phyloP scores from a whole-genome alignment of 2,797 vertebrate species.

The Acrossocheilus fasciatus region DNA sequence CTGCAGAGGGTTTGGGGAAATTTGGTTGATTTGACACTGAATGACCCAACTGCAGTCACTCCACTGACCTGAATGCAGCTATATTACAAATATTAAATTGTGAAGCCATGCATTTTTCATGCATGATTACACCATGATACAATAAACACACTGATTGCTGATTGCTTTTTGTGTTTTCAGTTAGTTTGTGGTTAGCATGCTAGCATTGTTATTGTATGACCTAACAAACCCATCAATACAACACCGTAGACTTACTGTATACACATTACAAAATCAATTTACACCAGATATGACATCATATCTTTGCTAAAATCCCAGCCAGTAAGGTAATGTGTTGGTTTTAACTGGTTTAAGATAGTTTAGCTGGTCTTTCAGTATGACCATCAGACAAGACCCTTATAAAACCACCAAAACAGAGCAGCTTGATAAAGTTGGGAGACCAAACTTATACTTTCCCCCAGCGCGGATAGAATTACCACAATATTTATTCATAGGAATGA shows the following conservation, averaged over 20 bases:
- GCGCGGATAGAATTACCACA: neutral
- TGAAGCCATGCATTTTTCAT: neutral
- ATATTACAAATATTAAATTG: neutral
- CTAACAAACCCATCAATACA: neutral
- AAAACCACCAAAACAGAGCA: neutral
- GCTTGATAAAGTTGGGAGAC: neutral
- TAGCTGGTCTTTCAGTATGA: neutral
- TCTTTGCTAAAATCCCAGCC: neutral
- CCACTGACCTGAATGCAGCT: neutral
- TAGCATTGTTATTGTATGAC: neutral
- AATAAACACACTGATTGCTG: constrained; percentile 8
- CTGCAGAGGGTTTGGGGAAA: neutral
- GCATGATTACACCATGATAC: neutral
- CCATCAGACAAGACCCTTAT: neutral
- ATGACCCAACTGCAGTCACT: neutral
- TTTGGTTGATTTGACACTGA: neutral
- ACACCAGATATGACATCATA: neutral
- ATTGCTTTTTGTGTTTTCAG: neutral
- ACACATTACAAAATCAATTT: neutral
- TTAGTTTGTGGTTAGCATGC: neutral
- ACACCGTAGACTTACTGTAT: neutral
- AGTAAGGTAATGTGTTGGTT: neutral
- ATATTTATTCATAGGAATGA: neutral
- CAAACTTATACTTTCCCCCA: neutral
- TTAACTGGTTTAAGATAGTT: neutral